Evolutionary conservation across 1,140 invertebrate species (phyloP).

Genomic region (Bombus breviceps): DNA sequence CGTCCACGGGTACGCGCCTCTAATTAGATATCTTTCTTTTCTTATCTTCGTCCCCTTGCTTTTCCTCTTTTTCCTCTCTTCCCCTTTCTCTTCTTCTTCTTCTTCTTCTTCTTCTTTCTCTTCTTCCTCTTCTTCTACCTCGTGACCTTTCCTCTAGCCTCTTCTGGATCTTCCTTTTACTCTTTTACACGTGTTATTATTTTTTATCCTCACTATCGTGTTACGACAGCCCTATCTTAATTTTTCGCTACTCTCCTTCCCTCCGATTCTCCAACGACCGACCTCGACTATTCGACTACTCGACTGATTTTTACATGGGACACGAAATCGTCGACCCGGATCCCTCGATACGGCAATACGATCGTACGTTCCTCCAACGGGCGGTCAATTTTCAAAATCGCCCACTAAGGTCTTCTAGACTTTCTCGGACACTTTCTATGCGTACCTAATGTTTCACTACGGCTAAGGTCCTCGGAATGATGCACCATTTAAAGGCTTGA

Average conservation of each 20-base stretch:
- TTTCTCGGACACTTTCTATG: conserved; percentile 79
- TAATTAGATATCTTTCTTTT: no score
- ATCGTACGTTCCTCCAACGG: background rate
- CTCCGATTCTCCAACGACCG: background rate
- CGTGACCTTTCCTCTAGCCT: conserved; percentile 37
- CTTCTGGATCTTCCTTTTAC: background rate
- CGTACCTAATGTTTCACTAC: conserved; percentile 79
- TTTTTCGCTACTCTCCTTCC: conserved; percentile 17
- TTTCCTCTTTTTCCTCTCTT: background rate
- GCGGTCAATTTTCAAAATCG: no score
- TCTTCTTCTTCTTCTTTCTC: background rate
- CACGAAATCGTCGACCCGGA: background rate
- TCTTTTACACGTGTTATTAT: background rate
- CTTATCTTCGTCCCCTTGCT: background rate
- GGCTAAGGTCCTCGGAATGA: conserved; percentile 71
- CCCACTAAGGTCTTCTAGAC: conserved; percentile 77
- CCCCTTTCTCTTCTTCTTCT: conserved; percentile 14
- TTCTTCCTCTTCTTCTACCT: background rate
- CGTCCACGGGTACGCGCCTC: conserved; percentile 56
- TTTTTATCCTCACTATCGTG: background rate
- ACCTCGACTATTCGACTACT: background rate
- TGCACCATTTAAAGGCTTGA: conserved; percentile 80
- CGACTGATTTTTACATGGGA: background rate
- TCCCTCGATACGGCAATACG: background rate
- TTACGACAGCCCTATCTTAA: background rate